Conservation (phyloP, 1,140 invertebrate species). For the Drosophila santomea region DNA sequence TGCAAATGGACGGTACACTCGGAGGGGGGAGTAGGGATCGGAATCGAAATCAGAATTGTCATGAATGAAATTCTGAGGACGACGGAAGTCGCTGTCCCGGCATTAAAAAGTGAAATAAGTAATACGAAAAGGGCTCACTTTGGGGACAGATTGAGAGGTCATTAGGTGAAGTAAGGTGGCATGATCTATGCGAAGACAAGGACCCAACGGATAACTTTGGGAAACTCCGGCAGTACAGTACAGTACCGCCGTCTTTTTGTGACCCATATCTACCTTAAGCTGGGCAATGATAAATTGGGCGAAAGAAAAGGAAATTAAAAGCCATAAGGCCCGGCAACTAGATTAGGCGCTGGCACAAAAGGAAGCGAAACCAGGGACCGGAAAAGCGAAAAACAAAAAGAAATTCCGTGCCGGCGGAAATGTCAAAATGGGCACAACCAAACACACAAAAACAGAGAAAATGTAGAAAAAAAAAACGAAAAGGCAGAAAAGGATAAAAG, state of each 20-base stretch:
- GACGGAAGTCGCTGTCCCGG: slow-evolving; percentile 48
- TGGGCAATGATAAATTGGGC: slow-evolving; percentile 71
- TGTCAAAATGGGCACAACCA: slow-evolving; percentile 45
- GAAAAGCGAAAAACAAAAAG: slow-evolving; percentile 22
- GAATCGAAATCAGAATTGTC: not conserved
- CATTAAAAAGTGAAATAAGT: not conserved
- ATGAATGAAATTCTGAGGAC: slow-evolving; percentile 62
- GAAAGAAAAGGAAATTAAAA: slow-evolving; percentile 77
- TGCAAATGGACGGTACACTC: slow-evolving; percentile 27
- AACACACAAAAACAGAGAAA: not conserved
- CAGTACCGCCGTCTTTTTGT: not conserved
- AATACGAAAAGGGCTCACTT: slow-evolving; percentile 31
- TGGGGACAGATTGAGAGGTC: slow-evolving; percentile 80
- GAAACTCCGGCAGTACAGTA: not conserved
- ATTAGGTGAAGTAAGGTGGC: slow-evolving; percentile 66
- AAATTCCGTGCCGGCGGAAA: slow-evolving; percentile 56
- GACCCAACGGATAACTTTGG: slow-evolving; percentile 17
- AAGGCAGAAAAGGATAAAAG: slow-evolving; percentile 68
- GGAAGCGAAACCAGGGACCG: slow-evolving; percentile 23
- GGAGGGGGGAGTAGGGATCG: not conserved
- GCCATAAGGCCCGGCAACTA: slow-evolving; percentile 68
- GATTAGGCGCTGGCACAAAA: slow-evolving; percentile 46
- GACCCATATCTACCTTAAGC: slow-evolving; percentile 45
- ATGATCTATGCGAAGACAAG: slow-evolving; percentile 57
- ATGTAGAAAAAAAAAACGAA: slow-evolving; percentile 17